Evolutionary conservation across 2,797 vertebrate species (phyloP).

Genomic region (Anguilla obscura): DNA sequence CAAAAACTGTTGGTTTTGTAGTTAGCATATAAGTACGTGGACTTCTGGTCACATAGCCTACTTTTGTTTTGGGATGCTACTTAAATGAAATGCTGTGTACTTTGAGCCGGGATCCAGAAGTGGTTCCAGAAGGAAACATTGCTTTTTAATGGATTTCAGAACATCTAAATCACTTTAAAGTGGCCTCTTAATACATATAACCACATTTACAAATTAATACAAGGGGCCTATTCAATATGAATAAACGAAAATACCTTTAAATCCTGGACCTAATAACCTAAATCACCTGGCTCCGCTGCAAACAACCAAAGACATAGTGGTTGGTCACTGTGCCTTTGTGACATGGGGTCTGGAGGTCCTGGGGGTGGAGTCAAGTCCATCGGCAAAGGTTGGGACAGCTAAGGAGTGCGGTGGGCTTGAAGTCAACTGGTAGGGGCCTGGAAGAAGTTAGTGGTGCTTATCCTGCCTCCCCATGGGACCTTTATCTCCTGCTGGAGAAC

Average conservation of each 20-base stretch:
- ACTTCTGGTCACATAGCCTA: neutral
- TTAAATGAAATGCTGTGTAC: neutral
- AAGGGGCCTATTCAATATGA: neutral
- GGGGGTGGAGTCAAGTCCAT: neutral
- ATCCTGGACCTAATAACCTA: neutral
- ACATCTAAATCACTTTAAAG: neutral
- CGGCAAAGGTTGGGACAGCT: conserved; percentile 51
- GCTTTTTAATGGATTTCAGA: neutral
- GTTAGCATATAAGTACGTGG: neutral
- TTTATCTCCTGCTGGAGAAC: conserved; percentile 25
- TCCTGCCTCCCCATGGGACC: conserved; percentile 29
- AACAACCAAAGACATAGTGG: neutral
- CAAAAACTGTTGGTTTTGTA: neutral
- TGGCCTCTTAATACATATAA: neutral
- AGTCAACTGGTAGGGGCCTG: conserved; percentile 31
- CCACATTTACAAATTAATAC: neutral
- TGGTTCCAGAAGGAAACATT: neutral
- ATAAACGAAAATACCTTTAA: neutral
- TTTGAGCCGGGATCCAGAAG: neutral
- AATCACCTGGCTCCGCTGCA: neutral
- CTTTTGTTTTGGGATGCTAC: neutral
- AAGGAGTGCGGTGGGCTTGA: conserved; percentile 40
- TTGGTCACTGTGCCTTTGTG: neutral
- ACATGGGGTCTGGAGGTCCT: neutral
- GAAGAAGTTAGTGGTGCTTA: conserved; percentile 49